These are phyloP conservation scores for Nesogale talazaci DNA, from an alignment of 2,113 vertebrate genomes.

Conservation along the genomic window DNA sequence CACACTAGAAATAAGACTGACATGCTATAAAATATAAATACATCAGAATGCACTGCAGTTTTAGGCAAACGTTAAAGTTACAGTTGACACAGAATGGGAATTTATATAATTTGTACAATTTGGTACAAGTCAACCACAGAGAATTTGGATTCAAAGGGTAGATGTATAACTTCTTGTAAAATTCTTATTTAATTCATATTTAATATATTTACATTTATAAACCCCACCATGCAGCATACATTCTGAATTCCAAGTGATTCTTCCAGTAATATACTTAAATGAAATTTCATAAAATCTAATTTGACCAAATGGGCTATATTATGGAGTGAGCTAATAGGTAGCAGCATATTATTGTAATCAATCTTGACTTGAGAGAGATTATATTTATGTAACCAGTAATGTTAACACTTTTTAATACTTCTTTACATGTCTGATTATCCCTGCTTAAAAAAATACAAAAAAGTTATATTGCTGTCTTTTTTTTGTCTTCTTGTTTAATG, in stretches of 20 bases:
- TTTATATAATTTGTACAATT: constrained; percentile 3
- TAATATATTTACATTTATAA: neutral
- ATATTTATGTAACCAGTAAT: constrained; percentile 20
- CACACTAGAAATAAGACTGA: neutral
- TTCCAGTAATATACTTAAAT: constrained; percentile 7
- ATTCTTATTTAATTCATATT: neutral
- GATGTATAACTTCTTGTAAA: neutral
- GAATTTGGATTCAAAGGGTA: neutral
- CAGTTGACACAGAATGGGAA: constrained; percentile 12
- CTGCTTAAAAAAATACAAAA: neutral
- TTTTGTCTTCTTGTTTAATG: neutral
- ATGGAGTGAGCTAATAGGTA: neutral
- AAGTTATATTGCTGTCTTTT: neutral
- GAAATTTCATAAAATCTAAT: constrained; percentile 6
- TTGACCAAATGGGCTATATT: neutral
- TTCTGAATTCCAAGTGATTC: neutral
- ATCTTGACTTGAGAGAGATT: neutral
- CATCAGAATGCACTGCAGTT: neutral
- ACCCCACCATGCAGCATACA: neutral
- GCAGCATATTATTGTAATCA: neutral
- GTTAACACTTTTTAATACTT: neutral
- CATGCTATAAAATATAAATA: neutral
- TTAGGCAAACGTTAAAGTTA: neutral
- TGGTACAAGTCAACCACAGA: neutral
- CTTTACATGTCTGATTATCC: neutral